These are phyloP conservation scores for Oscheius sp. DNA, from an alignment of 1,140 invertebrate species.

Conservation along the genomic window DNA sequence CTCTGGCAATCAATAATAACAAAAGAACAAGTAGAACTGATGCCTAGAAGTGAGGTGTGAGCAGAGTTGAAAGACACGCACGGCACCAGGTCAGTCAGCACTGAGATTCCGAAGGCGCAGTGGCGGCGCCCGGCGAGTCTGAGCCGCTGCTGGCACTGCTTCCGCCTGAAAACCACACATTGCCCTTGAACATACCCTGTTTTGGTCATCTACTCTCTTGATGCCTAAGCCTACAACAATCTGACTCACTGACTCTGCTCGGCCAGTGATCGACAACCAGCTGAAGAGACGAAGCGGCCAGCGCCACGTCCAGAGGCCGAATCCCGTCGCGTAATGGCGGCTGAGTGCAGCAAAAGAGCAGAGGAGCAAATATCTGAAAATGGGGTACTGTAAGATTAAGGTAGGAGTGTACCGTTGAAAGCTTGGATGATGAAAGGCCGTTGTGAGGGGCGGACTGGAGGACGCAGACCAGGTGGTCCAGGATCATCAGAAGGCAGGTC, in stretches of 20 bases:
- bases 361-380: slow-evolving; percentile 22
- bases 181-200: not conserved
- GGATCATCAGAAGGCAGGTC: slow-evolving; percentile 24
- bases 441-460: slow-evolving; percentile 29
- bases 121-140: slow-evolving; percentile 23
- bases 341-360: slow-evolving; percentile 13
- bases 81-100: slow-evolving; percentile 20
- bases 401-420: not conserved
- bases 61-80: not conserved
- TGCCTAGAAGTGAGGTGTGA: not conserved
- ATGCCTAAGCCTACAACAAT: not conserved
- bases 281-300: slow-evolving; percentile 48
- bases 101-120: slow-evolving; percentile 36
- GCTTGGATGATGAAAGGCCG: slow-evolving; percentile 10
- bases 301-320: slow-evolving; percentile 47
- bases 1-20: too few species aligned
- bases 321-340: slow-evolving; percentile 12
- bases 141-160: slow-evolving; percentile 1
- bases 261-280: slow-evolving; percentile 56
- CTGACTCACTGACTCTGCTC: slow-evolving; percentile 56
- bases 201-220: not conserved
- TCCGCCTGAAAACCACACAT: not conserved
- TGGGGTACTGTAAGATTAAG: slow-evolving; percentile 17
- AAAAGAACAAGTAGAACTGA: too few species aligned
- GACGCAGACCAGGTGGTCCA: slow-evolving; percentile 26